phyloP scores from a whole-genome alignment of 2,888 invertebrate species.

The Nudaria mundana region DNA sequence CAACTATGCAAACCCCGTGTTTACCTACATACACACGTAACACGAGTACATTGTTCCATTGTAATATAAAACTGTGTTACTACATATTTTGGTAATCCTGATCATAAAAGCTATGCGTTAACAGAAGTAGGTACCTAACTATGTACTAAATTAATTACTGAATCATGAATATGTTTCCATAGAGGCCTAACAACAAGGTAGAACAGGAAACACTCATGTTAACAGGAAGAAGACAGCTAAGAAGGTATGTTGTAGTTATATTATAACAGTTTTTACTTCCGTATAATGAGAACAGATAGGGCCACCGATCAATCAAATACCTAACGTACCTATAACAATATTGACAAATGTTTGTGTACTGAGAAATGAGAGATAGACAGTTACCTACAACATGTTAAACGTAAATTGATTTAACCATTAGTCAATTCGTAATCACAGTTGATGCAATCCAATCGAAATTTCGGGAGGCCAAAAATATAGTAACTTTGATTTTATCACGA shows the following conservation, averaged over 20 bases:
- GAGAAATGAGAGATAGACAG: too few species aligned
- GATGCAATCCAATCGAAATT: too few species aligned
- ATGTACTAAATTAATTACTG: constrained; percentile 5
- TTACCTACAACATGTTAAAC: too few species aligned
- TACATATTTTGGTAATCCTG: background rate
- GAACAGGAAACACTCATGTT: too few species aligned
- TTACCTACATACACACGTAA: constrained; percentile 34
- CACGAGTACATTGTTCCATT: constrained; percentile 22
- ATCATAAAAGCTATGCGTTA: background rate
- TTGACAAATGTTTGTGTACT: too few species aligned
- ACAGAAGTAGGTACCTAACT: too few species aligned
- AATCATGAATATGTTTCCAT: constrained; percentile 10
- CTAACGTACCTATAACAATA: too few species aligned
- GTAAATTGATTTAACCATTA: too few species aligned
- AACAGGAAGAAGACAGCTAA: background rate
- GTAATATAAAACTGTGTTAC: constrained; percentile 11
- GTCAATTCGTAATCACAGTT: too few species aligned
- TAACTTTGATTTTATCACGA: too few species aligned
- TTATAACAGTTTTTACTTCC: constrained; percentile 12
- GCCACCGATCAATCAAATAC: background rate
- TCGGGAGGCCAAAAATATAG: too few species aligned
- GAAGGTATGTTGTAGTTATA: background rate
- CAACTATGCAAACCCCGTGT: constrained; percentile 49
- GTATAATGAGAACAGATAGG: constrained; percentile 9
- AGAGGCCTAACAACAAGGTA: constrained; percentile 7